Conservation (phyloP, 2,113 vertebrate species). For the Megaptera novaeangliae region DNA sequence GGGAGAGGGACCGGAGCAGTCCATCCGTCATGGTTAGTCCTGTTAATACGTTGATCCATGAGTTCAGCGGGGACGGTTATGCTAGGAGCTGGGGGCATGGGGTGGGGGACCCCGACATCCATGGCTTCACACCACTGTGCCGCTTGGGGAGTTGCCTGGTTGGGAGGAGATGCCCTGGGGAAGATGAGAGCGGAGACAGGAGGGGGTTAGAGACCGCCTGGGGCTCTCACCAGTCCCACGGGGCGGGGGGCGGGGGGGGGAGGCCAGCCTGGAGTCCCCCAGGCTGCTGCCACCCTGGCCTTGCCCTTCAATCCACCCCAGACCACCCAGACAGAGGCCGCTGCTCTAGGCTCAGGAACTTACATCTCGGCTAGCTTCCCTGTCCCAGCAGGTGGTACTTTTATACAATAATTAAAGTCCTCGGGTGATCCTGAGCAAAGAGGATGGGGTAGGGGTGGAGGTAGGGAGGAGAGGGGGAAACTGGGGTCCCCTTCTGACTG, state of each 20-base stretch:
- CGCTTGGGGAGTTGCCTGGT: slow-evolving; percentile 90
- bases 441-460: background rate
- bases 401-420: background rate
- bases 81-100: slow-evolving; percentile 16
- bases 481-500: background rate
- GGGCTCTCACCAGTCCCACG: background rate
- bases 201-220: slow-evolving; percentile 23
- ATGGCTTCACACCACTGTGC: slow-evolving; percentile 89
- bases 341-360: background rate
- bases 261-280: background rate
- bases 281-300: background rate
- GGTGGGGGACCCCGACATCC: background rate
- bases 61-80: slow-evolving; percentile 28
- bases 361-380: background rate
- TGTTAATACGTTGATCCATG: slow-evolving; percentile 58
- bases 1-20: background rate
- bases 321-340: background rate
- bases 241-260: background rate
- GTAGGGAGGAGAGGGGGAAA: background rate
- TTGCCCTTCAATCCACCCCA: background rate
- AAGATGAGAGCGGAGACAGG: slow-evolving; percentile 28
- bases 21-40: slow-evolving; percentile 59
- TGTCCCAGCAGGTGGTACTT: background rate
- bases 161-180: slow-evolving; percentile 87
- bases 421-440: background rate